These are phyloP conservation scores for Triplophysa dalaica DNA, from an alignment of 2,113 vertebrate genomes.

Conservation along the genomic window DNA sequence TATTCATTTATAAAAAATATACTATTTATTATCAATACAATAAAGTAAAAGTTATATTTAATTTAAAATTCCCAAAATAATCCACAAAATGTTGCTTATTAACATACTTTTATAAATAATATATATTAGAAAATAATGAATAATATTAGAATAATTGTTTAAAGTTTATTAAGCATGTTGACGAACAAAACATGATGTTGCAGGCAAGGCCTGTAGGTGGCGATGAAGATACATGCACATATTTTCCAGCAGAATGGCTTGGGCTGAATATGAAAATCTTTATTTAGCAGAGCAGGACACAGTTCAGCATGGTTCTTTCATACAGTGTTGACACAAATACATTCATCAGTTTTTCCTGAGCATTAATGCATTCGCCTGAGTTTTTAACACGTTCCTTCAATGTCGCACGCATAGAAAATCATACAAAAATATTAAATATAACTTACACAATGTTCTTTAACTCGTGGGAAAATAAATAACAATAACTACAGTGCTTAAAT, in stretches of 20 bases:
- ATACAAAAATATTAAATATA: constrained; percentile 64
- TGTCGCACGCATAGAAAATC: constrained; percentile 70
- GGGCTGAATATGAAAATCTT: constrained; percentile 53
- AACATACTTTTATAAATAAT: no score
- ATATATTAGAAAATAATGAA: no score
- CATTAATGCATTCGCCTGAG: constrained; percentile 60
- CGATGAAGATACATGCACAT: not conserved
- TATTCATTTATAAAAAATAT: no score
- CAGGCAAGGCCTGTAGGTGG: not conserved
- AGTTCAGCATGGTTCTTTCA: constrained; percentile 47
- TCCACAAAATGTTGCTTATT: no score
- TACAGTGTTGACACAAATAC: constrained; percentile 50
- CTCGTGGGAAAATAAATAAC: constrained; percentile 61
- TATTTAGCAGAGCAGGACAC: constrained; percentile 68
- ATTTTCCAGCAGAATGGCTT: not conserved
- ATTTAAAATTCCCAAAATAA: no score
- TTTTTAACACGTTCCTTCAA: constrained; percentile 52
- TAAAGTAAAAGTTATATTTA: no score
- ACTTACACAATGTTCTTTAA: constrained; percentile 45
- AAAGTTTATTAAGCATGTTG: no score
- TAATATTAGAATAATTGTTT: no score
- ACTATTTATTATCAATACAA: no score
- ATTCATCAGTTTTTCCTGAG: constrained; percentile 40
- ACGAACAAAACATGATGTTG: not conserved
- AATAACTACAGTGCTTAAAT: constrained; percentile 44